Evolutionary conservation across 2,113 vertebrate genomes (phyloP), one percentile per base, ranked within the genome.

Genomic region (Microtus richardsoni): DNA sequence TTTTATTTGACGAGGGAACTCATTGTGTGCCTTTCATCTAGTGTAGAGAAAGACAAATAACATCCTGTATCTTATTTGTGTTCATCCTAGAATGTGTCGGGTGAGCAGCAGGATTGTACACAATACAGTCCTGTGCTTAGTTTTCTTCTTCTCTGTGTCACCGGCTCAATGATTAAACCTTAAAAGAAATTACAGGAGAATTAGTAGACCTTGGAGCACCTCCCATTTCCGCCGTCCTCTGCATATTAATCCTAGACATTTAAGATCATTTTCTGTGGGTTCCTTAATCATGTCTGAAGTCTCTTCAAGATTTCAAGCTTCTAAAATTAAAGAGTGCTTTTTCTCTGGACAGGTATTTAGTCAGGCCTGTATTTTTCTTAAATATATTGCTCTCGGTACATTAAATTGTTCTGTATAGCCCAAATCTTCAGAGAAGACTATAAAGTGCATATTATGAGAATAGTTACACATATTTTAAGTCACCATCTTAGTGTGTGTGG

Each of bases 101-200:
- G 77, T 52, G 93, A 97, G 93, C 96, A 80, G 97, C 97, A 98
- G 97, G 97, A 97, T 96, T 97, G 83, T 66, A 97, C 91, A 96
- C 97, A 97, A 97, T 82, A 68, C 89, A 97, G 98, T 98, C 94
- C 97, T 0, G 0, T 98, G 97, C 96, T 98, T 95, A 52, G 33
- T 96, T 97, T 96, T 96, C 73, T 94, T 89, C 94, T 93, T 98
- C 95, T 86, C 91, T 96, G 88, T 94, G 85, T 41, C 84, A 97
- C 95, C 96, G 93, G 17, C 58, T 98, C 83, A 95, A 74, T 80
- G 70, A 75, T 97, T 93, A 96, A 98, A 97, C 96, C 96, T 98
- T 98, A 97, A 94, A 7, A 85, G 91, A 79, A 89, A 91, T 90
- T 98, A 97, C 96, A 96, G 77, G 82, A 4, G 2, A 97, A 93